These are phyloP conservation scores for Indri indri DNA, from an alignment of 2,113 vertebrate genomes.

Conservation along the genomic window DNA sequence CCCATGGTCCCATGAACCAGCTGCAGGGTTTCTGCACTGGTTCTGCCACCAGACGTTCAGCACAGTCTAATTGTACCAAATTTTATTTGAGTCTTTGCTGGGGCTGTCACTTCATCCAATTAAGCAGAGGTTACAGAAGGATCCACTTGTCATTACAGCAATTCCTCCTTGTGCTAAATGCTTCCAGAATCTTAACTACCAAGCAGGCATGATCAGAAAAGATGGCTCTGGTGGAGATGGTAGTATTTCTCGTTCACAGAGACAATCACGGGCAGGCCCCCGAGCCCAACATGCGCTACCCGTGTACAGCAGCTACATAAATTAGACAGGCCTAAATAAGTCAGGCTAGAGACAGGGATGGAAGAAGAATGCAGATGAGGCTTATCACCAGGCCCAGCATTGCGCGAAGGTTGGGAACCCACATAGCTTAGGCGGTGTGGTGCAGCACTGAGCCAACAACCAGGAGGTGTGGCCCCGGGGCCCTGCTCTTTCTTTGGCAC, in stretches of 20 bases:
- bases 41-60: slow-evolving; percentile 25
- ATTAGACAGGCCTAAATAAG: slow-evolving; percentile 58
- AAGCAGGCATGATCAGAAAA: slow-evolving; percentile 37
- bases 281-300: neutral
- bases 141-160: slow-evolving; percentile 72
- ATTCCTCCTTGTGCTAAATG: slow-evolving; percentile 66
- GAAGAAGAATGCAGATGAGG: slow-evolving; percentile 40
- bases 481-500: neutral
- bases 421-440: rapidly evolving
- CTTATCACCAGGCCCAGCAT: neutral
- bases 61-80: slow-evolving; percentile 67
- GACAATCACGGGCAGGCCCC: slow-evolving; percentile 38
- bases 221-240: neutral
- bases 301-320: neutral
- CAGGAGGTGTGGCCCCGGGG: neutral
- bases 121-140: slow-evolving; percentile 73
- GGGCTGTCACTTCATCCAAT: slow-evolving; percentile 75
- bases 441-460: neutral
- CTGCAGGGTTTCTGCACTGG: neutral
- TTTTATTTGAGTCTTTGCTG: slow-evolving; percentile 67
- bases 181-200: slow-evolving; percentile 73
- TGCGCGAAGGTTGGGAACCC: rapidly evolving
- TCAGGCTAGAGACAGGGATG: neutral
- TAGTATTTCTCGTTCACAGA: slow-evolving; percentile 56
- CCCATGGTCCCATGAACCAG: neutral